A percentile compares a stretch with the other conserved stretches of the same genome.
Evolutionary conservation across 2,888 invertebrate genomes (phyloP).

Genomic region (Mimumesa dahlbomi): DNA sequence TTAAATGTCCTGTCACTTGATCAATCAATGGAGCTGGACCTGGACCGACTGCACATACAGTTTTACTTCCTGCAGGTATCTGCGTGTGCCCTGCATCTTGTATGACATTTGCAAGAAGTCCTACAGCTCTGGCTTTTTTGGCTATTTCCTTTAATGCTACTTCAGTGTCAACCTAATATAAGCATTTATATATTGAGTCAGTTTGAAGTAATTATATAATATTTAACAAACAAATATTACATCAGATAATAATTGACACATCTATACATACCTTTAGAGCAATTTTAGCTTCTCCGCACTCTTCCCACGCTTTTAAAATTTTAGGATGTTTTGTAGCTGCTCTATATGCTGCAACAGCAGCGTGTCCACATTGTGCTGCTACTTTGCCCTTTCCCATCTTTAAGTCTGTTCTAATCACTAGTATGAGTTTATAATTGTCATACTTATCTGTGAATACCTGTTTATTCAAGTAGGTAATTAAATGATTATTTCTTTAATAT

Average conservation of each 20-base stretch:
- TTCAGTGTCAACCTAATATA: conserved; percentile 85
- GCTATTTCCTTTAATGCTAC: conserved; percentile 86
- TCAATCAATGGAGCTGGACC: conserved; percentile 89
- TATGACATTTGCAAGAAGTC: conserved; percentile 88
- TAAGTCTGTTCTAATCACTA: conserved; percentile 93
- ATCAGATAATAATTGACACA: background rate
- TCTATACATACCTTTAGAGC: conserved; percentile 85
- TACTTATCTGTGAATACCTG: conserved; percentile 31
- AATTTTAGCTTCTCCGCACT: conserved; percentile 92
- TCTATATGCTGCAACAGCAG: conserved; percentile 93
- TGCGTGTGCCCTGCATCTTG: conserved; percentile 97
- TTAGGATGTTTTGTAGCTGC: conserved; percentile 85
- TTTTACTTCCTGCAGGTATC: conserved; percentile 92
- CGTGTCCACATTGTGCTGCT: conserved; percentile 96
- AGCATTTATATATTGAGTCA: conserved; percentile 10
- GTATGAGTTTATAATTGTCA: conserved; percentile 88
- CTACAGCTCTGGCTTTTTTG: conserved; percentile 85
- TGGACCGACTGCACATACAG: conserved; percentile 96
- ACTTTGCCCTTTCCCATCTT: conserved; percentile 98
- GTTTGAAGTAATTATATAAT: conserved; percentile 9
- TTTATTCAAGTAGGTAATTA: conserved; percentile 1
- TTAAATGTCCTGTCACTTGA: conserved; percentile 92
- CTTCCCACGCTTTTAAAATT: conserved; percentile 84
- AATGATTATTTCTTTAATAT: background rate
- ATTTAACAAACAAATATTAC: background rate